Evolutionary conservation across 2,113 vertebrate genomes (phyloP), one percentile per base, ranked within the genome.

Genomic region (Brachypodius melanocephalos): DNA sequence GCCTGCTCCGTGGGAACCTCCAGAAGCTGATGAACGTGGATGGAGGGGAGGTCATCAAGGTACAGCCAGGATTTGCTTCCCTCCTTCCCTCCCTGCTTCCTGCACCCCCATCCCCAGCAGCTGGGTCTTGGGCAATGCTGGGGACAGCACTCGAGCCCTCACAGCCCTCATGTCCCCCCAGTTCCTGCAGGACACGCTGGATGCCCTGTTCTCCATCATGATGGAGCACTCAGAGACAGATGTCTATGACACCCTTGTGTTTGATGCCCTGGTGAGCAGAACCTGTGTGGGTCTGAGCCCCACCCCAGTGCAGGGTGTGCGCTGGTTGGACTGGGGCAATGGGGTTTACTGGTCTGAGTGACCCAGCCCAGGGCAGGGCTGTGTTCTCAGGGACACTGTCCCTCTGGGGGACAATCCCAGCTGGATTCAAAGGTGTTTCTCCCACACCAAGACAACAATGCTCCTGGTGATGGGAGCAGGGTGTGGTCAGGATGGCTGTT

Each of bases 191-290:
- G 98, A 99, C 96, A 99, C 98, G 0, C 92, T 99, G 25, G 98
- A 99, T 42, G 98, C 98, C 45, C 95, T 99, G 68, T 99, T 99
- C 96, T 98, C 97, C 97, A 98, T 99, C 95, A 99, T 98, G 98
- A 99, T 99, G 98, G 98, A 98, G 95, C 98, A 98, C 9, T 98
- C 98, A 0, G 98, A 98, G 57, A 98, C 98, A 1, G 98, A 99
- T 40, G 97, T 98, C 19, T 99, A 98, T 2, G 98, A 99, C 76
- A 97, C 91, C 0, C 97, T 98, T 5, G 97, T 99, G 79, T 99
- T 99, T 74, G 98, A 99, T 0, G 98, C 98, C 18, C 81, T 99
- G 98, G 98, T 98, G 77, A 98, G 98, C 67, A 4, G 36, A 11
- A 36, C 51, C 45, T 5, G 4, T 0, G 0, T 38, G 75, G 43